Conservation (phyloP, 2,113 vertebrate species). For the Piaya cayana region DNA sequence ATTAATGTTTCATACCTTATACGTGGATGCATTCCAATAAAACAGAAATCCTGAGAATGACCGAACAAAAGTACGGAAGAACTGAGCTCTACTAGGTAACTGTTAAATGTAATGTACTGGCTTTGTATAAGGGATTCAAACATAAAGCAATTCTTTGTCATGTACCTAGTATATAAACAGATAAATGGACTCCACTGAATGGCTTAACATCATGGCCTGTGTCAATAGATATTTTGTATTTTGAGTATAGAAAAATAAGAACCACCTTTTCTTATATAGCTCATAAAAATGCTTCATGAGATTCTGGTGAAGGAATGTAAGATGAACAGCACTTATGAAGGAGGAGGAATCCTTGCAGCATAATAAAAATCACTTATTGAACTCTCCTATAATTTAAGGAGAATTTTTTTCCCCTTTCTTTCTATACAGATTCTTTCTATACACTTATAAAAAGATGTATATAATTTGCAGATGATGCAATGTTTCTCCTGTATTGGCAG, state of each 20-base stretch:
- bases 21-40: background rate
- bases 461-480: background rate
- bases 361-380: background rate
- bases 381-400: background rate
- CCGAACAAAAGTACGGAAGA: background rate
- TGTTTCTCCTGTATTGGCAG: background rate
- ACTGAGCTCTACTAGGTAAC: background rate
- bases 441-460: background rate
- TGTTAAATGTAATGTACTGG: background rate
- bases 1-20: background rate
- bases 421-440: background rate
- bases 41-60: background rate
- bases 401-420: background rate
- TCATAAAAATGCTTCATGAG: background rate
- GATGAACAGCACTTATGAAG: background rate
- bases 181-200: background rate
- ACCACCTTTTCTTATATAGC: background rate
- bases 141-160: background rate
- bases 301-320: background rate
- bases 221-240: background rate
- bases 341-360: background rate
- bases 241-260: background rate
- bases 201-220: background rate
- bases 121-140: background rate
- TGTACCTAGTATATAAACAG: background rate